These are phyloP conservation scores for Tragopan temminckii DNA, from an alignment of 2,797 vertebrate genomes.

Conservation along the genomic window DNA sequence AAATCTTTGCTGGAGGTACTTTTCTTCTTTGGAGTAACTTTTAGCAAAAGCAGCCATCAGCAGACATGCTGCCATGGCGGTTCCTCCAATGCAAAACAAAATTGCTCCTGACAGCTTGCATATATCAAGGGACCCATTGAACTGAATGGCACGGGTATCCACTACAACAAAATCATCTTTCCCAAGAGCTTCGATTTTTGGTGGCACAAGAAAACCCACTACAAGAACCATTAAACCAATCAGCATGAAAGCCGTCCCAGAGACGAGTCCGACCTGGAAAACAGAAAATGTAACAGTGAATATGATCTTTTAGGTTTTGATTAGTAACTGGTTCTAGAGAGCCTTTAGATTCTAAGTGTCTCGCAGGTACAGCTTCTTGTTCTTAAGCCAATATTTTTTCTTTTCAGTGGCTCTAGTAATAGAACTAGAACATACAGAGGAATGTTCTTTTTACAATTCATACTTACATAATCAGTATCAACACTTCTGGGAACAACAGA, in stretches of 20 bases:
- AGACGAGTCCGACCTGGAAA: constrained; percentile 93
- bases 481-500: neutral
- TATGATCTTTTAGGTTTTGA: neutral
- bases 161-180: constrained; percentile 92
- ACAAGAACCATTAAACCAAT: constrained; percentile 91
- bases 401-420: neutral
- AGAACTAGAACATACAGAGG: neutral
- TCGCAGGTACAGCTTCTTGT: neutral
- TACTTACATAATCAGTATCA: neutral
- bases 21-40: constrained; percentile 94
- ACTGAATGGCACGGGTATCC: constrained; percentile 89
- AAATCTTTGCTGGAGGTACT: constrained; percentile 93
- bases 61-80: constrained; percentile 90
- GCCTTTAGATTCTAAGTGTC: neutral
- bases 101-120: constrained; percentile 94
- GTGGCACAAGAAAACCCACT: constrained; percentile 91
- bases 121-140: constrained; percentile 91
- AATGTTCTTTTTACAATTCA: neutral
- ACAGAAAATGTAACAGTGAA: constrained; percentile 18
- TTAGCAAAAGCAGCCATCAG: constrained; percentile 93
- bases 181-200: constrained; percentile 94
- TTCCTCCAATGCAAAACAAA: constrained; percentile 94
- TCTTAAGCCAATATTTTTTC: neutral
- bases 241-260: constrained; percentile 89
- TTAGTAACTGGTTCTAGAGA: neutral